Percentiles rank a stretch among this genome's conserved stretches.
Conservation (phyloP, 2,113 vertebrate genomes). For the Microcebus lehilahytsara region DNA sequence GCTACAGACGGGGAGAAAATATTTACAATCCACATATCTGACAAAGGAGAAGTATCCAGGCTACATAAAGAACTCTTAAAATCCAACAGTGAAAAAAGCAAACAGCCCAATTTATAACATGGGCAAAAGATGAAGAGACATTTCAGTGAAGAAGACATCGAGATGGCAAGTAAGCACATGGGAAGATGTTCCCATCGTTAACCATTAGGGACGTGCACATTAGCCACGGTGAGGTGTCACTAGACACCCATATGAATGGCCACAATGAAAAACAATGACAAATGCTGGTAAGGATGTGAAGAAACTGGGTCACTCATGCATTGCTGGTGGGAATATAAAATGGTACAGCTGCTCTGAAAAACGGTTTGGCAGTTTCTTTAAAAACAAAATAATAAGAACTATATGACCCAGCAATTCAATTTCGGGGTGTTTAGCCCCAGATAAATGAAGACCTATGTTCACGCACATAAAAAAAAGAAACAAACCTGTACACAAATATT, state of each 20-base stretch:
- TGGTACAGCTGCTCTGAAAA: not conserved
- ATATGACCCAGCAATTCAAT: not conserved
- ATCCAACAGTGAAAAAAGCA: not conserved
- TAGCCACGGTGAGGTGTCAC: not conserved
- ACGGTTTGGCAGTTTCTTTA: not conserved
- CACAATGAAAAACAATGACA: not conserved
- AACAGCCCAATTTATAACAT: not conserved
- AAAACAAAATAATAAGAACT: not conserved
- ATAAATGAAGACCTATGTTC: not conserved
- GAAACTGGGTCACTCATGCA: accelerated
- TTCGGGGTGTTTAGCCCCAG: not conserved
- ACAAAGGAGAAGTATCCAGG: not conserved
- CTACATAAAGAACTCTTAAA: not conserved
- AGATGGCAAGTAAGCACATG: not conserved
- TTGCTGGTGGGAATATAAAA: not conserved
- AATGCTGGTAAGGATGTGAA: accelerated
- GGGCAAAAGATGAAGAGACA: not conserved
- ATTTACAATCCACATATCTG: not conserved
- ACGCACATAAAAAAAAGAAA: not conserved
- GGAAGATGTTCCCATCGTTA: accelerated
- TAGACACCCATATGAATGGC: not conserved
- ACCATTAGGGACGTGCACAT: not conserved
- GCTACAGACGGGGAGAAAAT: not conserved
- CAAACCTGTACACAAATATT: not conserved
- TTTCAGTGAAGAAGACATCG: not conserved